Conservation (phyloP, 2,113 vertebrate species). For the pig (Sus scrofa) region T2T-Sscrofa CM000819.6:96556501-96557000, state of each 20-base stretch:
- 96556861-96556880: neutral
- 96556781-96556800: no score
- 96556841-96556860: neutral
- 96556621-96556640: neutral
- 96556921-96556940: neutral
- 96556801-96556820: neutral
- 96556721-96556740: neutral
- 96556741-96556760: neutral
- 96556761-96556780: neutral
- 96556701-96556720: neutral
- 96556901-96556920: neutral
- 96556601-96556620: neutral
- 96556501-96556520: neutral
- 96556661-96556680: neutral
- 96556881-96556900: neutral
- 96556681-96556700: neutral
- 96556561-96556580: neutral
- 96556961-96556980: neutral
- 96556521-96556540: neutral
- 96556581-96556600: neutral
- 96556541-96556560: neutral
- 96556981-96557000: neutral
- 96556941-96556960: neutral
- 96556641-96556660: neutral
- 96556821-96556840: neutral